Evolutionary conservation across 2,113 vertebrate genomes (phyloP).

Genomic region (Anthoscopus minutus): DNA sequence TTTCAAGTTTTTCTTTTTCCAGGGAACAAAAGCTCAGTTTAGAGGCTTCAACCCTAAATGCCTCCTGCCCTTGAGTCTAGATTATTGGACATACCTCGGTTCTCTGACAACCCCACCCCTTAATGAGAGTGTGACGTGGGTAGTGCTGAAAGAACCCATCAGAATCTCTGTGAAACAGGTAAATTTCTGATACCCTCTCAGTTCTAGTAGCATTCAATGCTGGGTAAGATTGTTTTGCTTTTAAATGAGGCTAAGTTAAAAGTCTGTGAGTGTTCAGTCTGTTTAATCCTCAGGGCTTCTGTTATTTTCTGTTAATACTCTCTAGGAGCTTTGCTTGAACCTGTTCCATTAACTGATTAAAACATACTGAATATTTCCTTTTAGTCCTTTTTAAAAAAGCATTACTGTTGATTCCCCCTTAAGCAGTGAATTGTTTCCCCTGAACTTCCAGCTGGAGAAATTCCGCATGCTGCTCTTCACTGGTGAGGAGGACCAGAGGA

Average conservation of each 20-base stretch:
- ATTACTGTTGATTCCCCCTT: background rate
- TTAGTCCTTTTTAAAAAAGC: background rate
- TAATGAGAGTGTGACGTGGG: constrained; percentile 91
- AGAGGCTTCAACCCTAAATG: constrained; percentile 89
- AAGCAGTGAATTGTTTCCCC: background rate
- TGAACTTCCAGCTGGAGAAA: constrained; percentile 82
- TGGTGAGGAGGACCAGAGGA: constrained; percentile 80
- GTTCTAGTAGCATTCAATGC: background rate
- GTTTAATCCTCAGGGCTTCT: background rate
- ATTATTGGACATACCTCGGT: constrained; percentile 93
- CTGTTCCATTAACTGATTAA: background rate
- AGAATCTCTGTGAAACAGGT: constrained; percentile 91
- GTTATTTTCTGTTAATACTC: background rate
- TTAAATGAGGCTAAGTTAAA: background rate
- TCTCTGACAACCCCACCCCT: constrained; percentile 94
- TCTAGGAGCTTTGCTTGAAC: background rate
- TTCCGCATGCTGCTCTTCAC: constrained; percentile 86
- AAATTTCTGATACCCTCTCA: background rate
- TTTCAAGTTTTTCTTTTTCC: background rate
- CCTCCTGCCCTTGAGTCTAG: constrained; percentile 85
- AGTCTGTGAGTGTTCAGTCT: background rate
- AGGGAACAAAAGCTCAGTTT: constrained; percentile 87
- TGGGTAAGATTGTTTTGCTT: background rate
- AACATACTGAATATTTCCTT: background rate
- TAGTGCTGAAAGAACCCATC: constrained; percentile 88